Percentiles rank a stretch among this genome's conserved stretches.
phyloP scores from a whole-genome alignment of 2,888 invertebrate genomes.

The Augochlorella aurata region DNA sequence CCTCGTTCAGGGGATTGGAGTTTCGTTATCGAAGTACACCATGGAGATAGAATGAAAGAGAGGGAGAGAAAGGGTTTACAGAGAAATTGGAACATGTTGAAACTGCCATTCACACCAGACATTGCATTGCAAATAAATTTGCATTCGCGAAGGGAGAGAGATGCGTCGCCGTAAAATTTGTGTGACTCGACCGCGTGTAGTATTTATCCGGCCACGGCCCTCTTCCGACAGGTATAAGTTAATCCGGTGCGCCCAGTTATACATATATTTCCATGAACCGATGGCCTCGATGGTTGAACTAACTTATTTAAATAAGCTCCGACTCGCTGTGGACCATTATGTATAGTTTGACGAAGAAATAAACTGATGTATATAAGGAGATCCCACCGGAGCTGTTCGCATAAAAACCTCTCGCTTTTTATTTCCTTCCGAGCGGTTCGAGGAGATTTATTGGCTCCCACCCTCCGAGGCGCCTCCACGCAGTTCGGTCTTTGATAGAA shows the following conservation, averaged over 20 bases:
- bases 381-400: background rate
- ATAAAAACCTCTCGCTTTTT: background rate
- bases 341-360: slow-evolving; percentile 66
- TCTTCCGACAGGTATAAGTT: slow-evolving; percentile 48
- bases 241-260: slow-evolving; percentile 35
- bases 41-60: background rate
- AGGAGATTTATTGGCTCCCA: slow-evolving; percentile 5
- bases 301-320: slow-evolving; percentile 58
- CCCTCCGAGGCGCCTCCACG: background rate
- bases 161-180: slow-evolving; percentile 14
- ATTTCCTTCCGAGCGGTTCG: slow-evolving; percentile 1
- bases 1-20: background rate
- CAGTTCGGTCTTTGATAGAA: slow-evolving; percentile 26
- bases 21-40: background rate
- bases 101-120: slow-evolving; percentile 53
- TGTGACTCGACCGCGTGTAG: slow-evolving; percentile 32
- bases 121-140: slow-evolving; percentile 39
- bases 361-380: slow-evolving; percentile 60
- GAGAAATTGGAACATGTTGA: background rate
- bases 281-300: slow-evolving; percentile 48
- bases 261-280: slow-evolving; percentile 29
- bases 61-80: background rate
- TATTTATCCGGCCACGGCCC: slow-evolving; percentile 31
- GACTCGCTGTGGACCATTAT: slow-evolving; percentile 64
- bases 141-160: slow-evolving; percentile 4